Percentiles rank a stretch among this genome's conserved stretches.
phyloP scores from a whole-genome alignment of 2,113 vertebrate genomes.

The Elachura formosa region DNA sequence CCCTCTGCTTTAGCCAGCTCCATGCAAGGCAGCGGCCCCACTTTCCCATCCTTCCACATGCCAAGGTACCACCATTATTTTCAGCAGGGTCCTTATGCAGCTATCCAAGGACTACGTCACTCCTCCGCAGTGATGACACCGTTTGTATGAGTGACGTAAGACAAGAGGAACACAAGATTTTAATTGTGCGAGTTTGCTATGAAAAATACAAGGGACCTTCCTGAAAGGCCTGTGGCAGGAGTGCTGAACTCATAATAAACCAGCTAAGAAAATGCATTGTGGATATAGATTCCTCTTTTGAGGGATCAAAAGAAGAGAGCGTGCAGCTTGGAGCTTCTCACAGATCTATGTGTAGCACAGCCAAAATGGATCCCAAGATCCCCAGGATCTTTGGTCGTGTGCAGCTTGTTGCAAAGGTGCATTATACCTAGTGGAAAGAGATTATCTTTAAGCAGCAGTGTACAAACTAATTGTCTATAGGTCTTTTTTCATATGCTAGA shows the following conservation, averaged over 20 bases:
- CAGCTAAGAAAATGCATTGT: not conserved
- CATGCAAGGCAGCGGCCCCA: constrained; percentile 91
- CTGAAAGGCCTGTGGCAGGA: constrained; percentile 18
- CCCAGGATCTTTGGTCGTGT: not conserved
- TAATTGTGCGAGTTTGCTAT: not conserved
- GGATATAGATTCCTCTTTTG: constrained; percentile 13
- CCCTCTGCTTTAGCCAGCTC: constrained; percentile 86
- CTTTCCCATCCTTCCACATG: constrained; percentile 98
- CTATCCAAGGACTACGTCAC: constrained; percentile 97
- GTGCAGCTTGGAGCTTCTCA: constrained; percentile 12
- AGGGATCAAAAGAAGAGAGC: not conserved
- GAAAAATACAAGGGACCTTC: constrained; percentile 29
- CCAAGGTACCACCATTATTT: constrained; percentile 98
- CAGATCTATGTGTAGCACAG: not conserved
- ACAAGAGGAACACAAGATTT: not conserved
- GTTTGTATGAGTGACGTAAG: constrained; percentile 85
- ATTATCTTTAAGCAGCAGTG: constrained; percentile 21
- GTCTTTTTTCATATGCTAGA: constrained; percentile 39
- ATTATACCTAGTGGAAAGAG: not conserved
- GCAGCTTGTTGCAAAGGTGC: constrained; percentile 34
- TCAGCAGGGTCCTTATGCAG: constrained; percentile 97
- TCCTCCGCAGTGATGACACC: constrained; percentile 97
- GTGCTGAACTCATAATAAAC: constrained; percentile 20
- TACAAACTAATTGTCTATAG: constrained; percentile 46
- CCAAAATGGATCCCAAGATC: not conserved